Evolutionary conservation across 2,888 invertebrate genomes (phyloP).

Genomic region (Parnassius orleans): DNA sequence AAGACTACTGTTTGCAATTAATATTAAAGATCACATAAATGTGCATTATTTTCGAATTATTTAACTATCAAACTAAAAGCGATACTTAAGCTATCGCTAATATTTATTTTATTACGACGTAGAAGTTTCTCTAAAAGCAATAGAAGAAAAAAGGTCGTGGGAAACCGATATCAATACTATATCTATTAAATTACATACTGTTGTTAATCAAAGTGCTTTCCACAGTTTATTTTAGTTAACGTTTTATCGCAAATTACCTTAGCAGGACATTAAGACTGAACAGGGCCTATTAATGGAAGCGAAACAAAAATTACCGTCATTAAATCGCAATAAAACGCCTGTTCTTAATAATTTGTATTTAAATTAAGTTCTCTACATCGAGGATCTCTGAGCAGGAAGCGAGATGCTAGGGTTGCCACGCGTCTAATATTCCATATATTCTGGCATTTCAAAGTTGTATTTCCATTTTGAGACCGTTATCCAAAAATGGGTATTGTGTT

Average conservation of each 20-base stretch:
- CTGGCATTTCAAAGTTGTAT: conserved; percentile 23
- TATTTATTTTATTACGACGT: conserved; percentile 7
- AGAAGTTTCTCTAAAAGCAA: conserved; percentile 4
- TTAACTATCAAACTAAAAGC: conserved; percentile 11
- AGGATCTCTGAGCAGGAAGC: conserved; percentile 7
- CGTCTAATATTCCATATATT: conserved; percentile 16
- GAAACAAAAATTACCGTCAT: conserved; percentile 23
- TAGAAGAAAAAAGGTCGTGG: conserved; percentile 10
- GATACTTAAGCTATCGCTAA: conserved; percentile 14
- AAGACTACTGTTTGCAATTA: not conserved
- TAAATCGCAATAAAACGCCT: conserved; percentile 22
- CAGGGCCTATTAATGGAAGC: conserved; percentile 23
- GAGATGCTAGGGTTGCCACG: conserved; percentile 17
- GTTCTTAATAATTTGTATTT: conserved; percentile 26
- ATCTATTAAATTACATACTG: conserved; percentile 4
- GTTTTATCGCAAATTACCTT: conserved; percentile 23
- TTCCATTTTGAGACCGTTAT: conserved; percentile 19
- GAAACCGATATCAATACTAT: conserved; percentile 12
- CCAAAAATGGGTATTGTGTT: conserved; percentile 22
- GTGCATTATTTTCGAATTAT: conserved; percentile 9
- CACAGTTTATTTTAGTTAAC: conserved; percentile 16
- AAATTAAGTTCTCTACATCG: conserved; percentile 16
- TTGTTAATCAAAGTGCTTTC: conserved; percentile 9
- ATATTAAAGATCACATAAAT: conserved; percentile 12
- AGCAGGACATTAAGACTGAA: conserved; percentile 13